Conservation (phyloP, 92 coral and sea anemone genomes). For the Porites rus region DNA sequence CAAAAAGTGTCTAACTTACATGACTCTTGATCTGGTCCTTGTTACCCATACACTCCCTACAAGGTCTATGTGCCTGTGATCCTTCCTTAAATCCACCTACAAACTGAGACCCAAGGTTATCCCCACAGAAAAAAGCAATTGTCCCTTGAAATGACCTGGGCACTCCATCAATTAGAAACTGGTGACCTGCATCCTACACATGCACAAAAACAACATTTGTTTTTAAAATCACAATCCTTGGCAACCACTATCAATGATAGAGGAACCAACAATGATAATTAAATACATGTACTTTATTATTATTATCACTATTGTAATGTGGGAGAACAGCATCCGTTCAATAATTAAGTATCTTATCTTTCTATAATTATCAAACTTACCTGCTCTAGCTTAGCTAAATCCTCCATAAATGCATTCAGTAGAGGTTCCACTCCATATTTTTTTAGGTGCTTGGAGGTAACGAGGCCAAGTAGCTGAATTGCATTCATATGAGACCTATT, state of each 20-base stretch:
- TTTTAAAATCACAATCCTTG: too few species aligned
- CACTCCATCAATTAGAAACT: slow-evolving; percentile 1
- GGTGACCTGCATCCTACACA: slow-evolving; percentile 17
- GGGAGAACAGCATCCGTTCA: too few species aligned
- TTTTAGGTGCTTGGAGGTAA: slow-evolving; percentile 49
- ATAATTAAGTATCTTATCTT: too few species aligned
- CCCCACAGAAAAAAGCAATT: slow-evolving; percentile 44
- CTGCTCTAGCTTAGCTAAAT: slow-evolving; percentile 69
- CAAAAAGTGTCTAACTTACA: background rate
- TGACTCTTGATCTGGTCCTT: background rate
- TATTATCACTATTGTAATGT: too few species aligned
- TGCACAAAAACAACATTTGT: background rate
- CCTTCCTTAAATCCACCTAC: slow-evolving; percentile 62
- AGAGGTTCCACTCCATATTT: slow-evolving; percentile 70
- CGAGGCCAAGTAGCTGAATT: slow-evolving; percentile 64
- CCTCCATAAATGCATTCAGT: slow-evolving; percentile 63
- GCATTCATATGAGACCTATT: slow-evolving; percentile 38
- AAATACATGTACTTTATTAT: background rate
- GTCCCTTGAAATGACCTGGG: slow-evolving; percentile 19
- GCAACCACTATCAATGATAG: too few species aligned
- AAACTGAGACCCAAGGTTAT: slow-evolving; percentile 51
- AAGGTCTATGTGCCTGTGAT: slow-evolving; percentile 15
- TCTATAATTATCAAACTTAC: slow-evolving; percentile 21
- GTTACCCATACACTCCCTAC: slow-evolving; percentile 58
- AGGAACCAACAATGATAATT: background rate